Conservation (phyloP, 2,888 invertebrate species). For the Lasius fuliginosus region DNA sequence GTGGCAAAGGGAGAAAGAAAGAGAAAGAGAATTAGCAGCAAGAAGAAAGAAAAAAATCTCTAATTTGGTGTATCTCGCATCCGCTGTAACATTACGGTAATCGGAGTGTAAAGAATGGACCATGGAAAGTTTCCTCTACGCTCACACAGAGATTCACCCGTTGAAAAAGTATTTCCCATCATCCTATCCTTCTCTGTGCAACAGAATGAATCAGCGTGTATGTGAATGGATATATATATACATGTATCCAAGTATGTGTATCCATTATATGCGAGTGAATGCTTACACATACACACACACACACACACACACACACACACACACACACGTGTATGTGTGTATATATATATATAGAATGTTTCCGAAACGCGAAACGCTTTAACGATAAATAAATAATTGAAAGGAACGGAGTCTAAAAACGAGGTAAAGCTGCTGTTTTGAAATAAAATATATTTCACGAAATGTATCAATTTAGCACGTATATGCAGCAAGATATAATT, state of each 20-base stretch:
- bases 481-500: constrained; percentile 11
- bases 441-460: constrained; percentile 7
- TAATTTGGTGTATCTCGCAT: constrained; percentile 52
- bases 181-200: not conserved
- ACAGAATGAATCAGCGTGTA: not conserved
- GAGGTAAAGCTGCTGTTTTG: not conserved
- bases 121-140: constrained; percentile 22
- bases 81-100: constrained; percentile 48
- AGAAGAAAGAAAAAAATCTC: constrained; percentile 32
- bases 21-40: not conserved
- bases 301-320: too few species aligned
- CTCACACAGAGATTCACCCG: constrained; percentile 32
- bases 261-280: constrained; percentile 11
- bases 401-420: constrained; percentile 25
- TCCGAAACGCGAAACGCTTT: constrained; percentile 21
- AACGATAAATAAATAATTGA: constrained; percentile 45
- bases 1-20: not conserved
- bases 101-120: constrained; percentile 35
- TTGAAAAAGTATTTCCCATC: constrained; percentile 8
- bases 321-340: too few species aligned
- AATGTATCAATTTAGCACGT: constrained; percentile 31
- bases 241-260: not conserved
- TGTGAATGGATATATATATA: not conserved
- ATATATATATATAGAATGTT: not conserved
- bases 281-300: too few species aligned